phyloP scores from a whole-genome alignment of 2,113 vertebrate species.

The Nymphicus hollandicus region DNA sequence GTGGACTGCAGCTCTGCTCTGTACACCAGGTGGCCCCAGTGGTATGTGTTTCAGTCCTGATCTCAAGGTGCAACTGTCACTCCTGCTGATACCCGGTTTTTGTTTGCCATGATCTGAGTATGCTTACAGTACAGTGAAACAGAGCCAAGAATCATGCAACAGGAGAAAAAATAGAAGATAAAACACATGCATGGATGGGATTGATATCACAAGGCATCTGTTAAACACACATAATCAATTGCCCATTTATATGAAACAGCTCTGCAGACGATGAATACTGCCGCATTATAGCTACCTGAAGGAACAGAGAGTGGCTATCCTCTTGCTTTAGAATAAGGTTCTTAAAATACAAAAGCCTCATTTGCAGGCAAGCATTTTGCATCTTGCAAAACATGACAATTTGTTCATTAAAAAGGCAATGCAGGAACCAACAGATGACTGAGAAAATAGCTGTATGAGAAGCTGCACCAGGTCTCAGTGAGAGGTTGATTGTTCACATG shows the following conservation, averaged over 20 bases:
- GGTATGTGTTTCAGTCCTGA: background rate
- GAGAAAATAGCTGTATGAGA: background rate
- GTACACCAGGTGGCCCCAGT: constrained; percentile 68
- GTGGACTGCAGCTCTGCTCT: constrained; percentile 26
- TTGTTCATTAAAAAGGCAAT: background rate
- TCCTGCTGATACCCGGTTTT: background rate
- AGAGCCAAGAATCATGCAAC: background rate
- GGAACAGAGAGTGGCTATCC: background rate
- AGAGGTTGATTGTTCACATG: background rate
- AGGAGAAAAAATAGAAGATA: background rate
- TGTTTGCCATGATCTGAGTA: background rate
- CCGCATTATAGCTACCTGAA: background rate
- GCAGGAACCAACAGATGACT: background rate
- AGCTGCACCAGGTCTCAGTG: background rate
- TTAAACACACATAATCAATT: background rate
- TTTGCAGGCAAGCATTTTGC: background rate
- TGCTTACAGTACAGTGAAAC: background rate
- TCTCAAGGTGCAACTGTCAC: background rate
- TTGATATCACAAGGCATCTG: constrained; percentile 17
- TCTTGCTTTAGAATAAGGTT: background rate
- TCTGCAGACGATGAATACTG: background rate
- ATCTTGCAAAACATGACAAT: background rate
- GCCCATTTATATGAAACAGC: background rate
- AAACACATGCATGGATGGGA: background rate
- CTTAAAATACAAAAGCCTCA: background rate